Conservation (phyloP, 1,140 invertebrate genomes). For the Drosophila yakuba region DNA sequence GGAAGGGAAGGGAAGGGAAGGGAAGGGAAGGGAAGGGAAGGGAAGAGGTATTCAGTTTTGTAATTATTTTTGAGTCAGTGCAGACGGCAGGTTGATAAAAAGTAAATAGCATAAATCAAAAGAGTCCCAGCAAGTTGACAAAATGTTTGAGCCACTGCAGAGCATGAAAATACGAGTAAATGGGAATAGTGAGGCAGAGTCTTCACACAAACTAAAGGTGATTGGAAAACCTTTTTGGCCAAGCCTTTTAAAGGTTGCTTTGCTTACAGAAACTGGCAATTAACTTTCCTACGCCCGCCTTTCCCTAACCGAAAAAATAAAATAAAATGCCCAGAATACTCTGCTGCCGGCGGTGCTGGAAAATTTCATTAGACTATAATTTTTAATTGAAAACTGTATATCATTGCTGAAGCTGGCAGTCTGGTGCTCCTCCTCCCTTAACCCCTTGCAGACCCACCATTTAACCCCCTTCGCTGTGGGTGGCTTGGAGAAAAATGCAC, state of each 20-base stretch:
- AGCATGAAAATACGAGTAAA: background rate
- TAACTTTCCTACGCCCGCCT: conserved; percentile 16
- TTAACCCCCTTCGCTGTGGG: conserved; percentile 24
- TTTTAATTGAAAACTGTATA: conserved; percentile 78
- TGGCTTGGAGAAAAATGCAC: conserved; percentile 57
- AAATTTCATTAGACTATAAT: conserved; percentile 76
- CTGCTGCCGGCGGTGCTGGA: conserved; percentile 47
- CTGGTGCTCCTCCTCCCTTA: conserved; percentile 20
- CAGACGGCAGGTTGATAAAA: conserved; percentile 62
- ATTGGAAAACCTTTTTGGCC: conserved; percentile 20
- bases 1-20: too few species aligned
- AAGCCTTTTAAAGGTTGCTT: conserved; percentile 29
- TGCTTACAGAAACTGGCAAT: conserved; percentile 33
- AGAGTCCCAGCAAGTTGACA: conserved; percentile 37
- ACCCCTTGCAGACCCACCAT: background rate
- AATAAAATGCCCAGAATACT: conserved; percentile 24
- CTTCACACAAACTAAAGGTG: conserved; percentile 11
- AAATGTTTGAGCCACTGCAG: conserved; percentile 14
- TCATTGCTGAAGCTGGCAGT: conserved; percentile 60
- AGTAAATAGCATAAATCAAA: conserved; percentile 58
- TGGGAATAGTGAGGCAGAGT: background rate
- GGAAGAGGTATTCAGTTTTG: conserved; percentile 22
- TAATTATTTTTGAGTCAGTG: conserved; percentile 57
- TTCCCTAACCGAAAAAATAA: background rate
- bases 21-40: background rate